phyloP scores from a whole-genome alignment of 1,140 invertebrate genomes.

The Pseudachorutes palmiensis region DNA sequence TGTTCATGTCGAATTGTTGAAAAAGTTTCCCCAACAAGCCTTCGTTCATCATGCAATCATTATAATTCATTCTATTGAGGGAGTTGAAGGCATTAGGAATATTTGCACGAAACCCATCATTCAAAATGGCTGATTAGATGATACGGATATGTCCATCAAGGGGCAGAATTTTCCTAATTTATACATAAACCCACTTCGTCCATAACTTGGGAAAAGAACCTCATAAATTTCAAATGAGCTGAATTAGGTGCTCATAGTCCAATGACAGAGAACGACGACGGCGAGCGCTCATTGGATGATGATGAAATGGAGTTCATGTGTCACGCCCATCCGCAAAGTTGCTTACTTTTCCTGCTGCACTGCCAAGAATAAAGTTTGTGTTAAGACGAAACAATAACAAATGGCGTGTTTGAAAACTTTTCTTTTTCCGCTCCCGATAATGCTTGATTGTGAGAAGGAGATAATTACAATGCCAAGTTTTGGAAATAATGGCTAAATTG shows the following conservation, averaged over 20 bases:
- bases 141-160: neutral
- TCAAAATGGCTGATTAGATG: constrained; percentile 3
- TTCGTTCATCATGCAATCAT: constrained; percentile 1
- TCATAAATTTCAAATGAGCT: neutral
- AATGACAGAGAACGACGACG: neutral
- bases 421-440: too few relatives aligned
- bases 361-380: too few relatives aligned
- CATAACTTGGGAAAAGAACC: neutral
- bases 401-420: too few relatives aligned
- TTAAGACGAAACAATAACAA: too few relatives aligned
- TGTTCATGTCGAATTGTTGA: constrained; percentile 7
- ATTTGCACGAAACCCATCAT: constrained; percentile 8
- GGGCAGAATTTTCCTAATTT: neutral
- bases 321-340: too few relatives aligned
- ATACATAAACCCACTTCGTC: neutral
- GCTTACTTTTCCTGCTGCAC: too few relatives aligned
- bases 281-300: too few relatives aligned
- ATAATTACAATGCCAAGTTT: too few relatives aligned
- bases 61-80: constrained; percentile 3
- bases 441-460: too few relatives aligned
- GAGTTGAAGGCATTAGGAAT: neutral
- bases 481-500: too few relatives aligned
- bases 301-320: neutral
- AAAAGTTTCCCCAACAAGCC: neutral
- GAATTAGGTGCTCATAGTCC: neutral